Conservation (phyloP, 92 coral and sea anemone species). For the Heliopora coerulea region DNA sequence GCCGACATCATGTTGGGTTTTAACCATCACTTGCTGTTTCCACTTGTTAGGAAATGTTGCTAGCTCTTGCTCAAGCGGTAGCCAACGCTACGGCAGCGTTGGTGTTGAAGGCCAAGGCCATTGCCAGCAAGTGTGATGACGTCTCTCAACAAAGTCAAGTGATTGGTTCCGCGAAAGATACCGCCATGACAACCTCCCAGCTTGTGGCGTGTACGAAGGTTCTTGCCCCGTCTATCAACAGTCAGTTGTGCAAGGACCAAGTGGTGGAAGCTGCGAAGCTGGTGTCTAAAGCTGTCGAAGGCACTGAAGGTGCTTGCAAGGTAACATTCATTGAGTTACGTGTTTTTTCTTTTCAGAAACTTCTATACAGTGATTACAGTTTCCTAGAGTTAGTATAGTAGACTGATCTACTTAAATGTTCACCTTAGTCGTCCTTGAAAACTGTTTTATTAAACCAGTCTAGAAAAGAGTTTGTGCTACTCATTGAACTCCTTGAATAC, state of each 20-base stretch:
- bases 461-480: too few species aligned
- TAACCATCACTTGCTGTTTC: too few species aligned
- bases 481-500: too few species aligned
- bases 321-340: too few species aligned
- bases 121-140: constrained; percentile 95
- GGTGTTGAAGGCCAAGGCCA: constrained; percentile 89
- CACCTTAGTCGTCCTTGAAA: too few species aligned
- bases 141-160: constrained; percentile 80
- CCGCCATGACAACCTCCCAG: constrained; percentile 97
- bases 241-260: constrained; percentile 98
- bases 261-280: constrained; percentile 95
- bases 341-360: too few species aligned
- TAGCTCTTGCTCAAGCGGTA: constrained; percentile 95
- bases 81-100: constrained; percentile 98
- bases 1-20: too few species aligned
- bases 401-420: too few species aligned
- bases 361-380: too few species aligned
- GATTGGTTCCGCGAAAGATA: constrained; percentile 96
- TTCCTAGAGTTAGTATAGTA: too few species aligned
- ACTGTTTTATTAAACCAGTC: too few species aligned
- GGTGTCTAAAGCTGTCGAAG: constrained; percentile 98
- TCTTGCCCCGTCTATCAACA: constrained; percentile 91
- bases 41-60: constrained; percentile 97
- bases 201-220: constrained; percentile 98
- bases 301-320: constrained; percentile 95